These are phyloP conservation scores for Hypotaenidia okinawae DNA, from an alignment of 2,797 vertebrate genomes.

Conservation along the genomic window DNA sequence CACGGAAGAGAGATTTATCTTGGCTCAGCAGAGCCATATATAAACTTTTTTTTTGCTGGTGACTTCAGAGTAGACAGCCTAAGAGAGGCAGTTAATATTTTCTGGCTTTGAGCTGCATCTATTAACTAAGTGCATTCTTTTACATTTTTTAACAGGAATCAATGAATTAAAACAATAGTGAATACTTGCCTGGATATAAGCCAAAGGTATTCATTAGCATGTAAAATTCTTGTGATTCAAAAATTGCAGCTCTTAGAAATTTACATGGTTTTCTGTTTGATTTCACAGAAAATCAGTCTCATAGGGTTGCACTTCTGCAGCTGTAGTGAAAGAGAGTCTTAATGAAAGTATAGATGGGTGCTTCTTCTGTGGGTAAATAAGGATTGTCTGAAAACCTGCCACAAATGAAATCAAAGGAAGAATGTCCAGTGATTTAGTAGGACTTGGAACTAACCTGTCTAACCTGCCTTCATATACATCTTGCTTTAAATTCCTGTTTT, in stretches of 20 bases:
- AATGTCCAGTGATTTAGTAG: neutral
- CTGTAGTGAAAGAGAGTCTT: neutral
- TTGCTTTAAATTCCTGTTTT: neutral
- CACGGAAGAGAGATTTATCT: slow-evolving; percentile 61
- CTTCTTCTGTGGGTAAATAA: neutral
- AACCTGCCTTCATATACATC: neutral
- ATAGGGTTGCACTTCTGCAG: neutral
- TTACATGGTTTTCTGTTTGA: neutral
- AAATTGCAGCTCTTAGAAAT: neutral
- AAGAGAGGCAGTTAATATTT: slow-evolving; percentile 41
- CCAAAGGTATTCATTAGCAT: slow-evolving; percentile 1
- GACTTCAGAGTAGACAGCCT: slow-evolving; percentile 40
- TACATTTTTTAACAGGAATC: slow-evolving; percentile 12
- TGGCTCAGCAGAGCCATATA: slow-evolving; percentile 47
- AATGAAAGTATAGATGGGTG: neutral
- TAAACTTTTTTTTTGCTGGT: slow-evolving; percentile 50
- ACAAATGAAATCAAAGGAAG: neutral
- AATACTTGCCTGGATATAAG: slow-evolving; percentile 13
- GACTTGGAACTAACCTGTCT: neutral
- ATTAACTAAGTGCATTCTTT: slow-evolving; percentile 35
- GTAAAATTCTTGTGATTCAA: slow-evolving; percentile 16
- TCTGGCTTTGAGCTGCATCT: slow-evolving; percentile 39
- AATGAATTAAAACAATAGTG: slow-evolving; percentile 11
- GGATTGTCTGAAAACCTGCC: neutral
- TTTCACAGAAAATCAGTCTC: neutral